phyloP scores from a whole-genome alignment of 2,113 vertebrate species.

The Peromyscus leucopus region DNA sequence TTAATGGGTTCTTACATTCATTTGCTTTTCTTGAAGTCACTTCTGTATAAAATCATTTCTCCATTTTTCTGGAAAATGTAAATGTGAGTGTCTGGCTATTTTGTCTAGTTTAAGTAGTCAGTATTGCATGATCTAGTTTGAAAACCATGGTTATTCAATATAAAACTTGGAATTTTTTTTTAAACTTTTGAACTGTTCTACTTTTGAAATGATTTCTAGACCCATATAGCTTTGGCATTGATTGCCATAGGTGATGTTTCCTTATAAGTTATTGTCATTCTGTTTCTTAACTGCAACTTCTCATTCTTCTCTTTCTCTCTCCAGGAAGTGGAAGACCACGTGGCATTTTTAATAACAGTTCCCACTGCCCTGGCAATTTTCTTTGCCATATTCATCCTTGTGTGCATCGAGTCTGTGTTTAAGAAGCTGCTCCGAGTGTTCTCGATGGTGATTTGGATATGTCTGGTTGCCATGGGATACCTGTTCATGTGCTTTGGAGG shows the following conservation, averaged over 20 bases:
- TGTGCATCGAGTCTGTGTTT: constrained; percentile 97
- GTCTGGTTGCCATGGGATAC: constrained; percentile 97
- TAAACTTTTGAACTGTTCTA: neutral
- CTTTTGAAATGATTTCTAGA: constrained; percentile 39
- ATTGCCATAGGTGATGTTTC: neutral
- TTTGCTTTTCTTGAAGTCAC: neutral
- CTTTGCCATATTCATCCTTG: constrained; percentile 97
- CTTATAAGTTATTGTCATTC: fast-evolving
- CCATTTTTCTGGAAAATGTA: constrained; percentile 20
- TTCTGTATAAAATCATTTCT: constrained; percentile 53
- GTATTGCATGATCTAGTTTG: neutral
- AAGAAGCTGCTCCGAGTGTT: constrained; percentile 97
- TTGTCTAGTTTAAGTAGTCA: constrained; percentile 15
- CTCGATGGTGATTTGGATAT: constrained; percentile 97
- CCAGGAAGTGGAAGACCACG: constrained; percentile 95
- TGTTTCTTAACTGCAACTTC: constrained; percentile 55
- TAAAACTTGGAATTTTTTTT: constrained; percentile 43
- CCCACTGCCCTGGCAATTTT: constrained; percentile 97
- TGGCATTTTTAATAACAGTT: constrained; percentile 98
- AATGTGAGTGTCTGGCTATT: neutral
- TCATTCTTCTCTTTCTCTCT: constrained; percentile 62
- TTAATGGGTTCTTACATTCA: neutral
- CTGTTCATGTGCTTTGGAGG: constrained; percentile 98
- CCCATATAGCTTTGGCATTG: neutral
- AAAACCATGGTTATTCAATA: neutral